Percentiles rank a stretch among this genome's conserved stretches.
Evolutionary conservation across 1,140 invertebrate species (phyloP).

Genomic region (Bombus waltoni): DNA sequence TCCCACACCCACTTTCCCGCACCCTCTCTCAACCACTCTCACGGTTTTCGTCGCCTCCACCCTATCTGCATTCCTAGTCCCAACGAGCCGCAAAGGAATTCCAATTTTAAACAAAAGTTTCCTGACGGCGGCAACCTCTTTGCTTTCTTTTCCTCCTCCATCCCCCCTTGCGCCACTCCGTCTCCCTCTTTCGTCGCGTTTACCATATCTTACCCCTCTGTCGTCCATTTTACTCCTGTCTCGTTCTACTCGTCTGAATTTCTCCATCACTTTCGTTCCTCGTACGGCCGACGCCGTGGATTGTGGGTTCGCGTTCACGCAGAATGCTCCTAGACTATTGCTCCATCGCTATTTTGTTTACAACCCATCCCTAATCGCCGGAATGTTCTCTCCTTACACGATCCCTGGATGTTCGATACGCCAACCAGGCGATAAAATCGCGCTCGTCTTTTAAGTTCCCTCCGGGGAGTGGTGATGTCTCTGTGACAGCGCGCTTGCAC

Average conservation of each 20-base stretch:
- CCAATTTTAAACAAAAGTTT: slow-evolving; percentile 80
- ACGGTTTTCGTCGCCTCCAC: slow-evolving; percentile 72
- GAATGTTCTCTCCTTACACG: background rate
- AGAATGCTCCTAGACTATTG: slow-evolving; percentile 34
- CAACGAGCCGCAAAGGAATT: slow-evolving; percentile 79
- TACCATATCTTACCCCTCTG: background rate
- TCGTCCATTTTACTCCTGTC: background rate
- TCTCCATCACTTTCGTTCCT: slow-evolving; percentile 39
- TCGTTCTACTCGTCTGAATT: background rate
- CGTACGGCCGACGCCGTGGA: slow-evolving; percentile 53
- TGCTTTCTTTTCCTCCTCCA: slow-evolving; percentile 46
- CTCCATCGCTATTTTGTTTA: slow-evolving; percentile 40
- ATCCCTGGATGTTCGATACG: background rate
- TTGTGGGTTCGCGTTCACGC: slow-evolving; percentile 70
- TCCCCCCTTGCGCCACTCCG: background rate
- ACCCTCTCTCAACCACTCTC: slow-evolving; percentile 31
- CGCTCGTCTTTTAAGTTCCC: slow-evolving; percentile 15
- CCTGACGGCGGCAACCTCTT: slow-evolving; percentile 73
- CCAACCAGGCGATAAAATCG: slow-evolving; percentile 22
- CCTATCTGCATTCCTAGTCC: slow-evolving; percentile 77
- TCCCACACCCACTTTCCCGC: background rate
- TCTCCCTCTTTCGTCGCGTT: background rate
- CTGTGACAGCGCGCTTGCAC: background rate
- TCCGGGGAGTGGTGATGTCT: background rate
- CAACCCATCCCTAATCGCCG: slow-evolving; percentile 30